Evolutionary conservation across 2,888 invertebrate genomes (phyloP), one percentile per base, ranked within the genome.

Genomic region (Poecilus cupreus): DNA sequence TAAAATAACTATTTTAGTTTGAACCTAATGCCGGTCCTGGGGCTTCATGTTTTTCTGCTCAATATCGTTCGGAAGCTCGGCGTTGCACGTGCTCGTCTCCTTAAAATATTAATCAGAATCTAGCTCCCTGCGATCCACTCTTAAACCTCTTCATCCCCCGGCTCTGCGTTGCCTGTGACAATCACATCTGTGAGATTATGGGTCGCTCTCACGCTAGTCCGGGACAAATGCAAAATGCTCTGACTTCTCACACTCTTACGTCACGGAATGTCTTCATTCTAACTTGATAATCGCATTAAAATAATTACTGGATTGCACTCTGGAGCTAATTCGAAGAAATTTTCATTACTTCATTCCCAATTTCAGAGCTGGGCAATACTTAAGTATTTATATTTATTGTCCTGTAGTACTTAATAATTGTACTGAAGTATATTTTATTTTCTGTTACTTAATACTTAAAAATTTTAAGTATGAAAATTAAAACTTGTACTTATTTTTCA

Each of bases 71-170:
- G 57, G 18, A 18, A 11, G 8, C 16, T 32, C 26, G 13, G 5
- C n/a, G 51, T 46, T 26, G 64, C 74, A 74, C 76, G 57, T 76
- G 51, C 75, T 32, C 24, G 16, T 43, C 16, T 51, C 32, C 51
- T 76, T 76, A 76, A 76, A 76, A 76, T 76, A 76, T 76, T 76
- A 54, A 76, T 76, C 76, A 76, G 76, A 57, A 57, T 18, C 57
- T 54, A 54, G 51, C 51, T 24, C 32, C 13, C 13, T 75, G 13
- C 5, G 20, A 39, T 37, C 68, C 68, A 18, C 22, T 39, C 39
- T 68, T 20, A 2, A 16, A 18, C 68, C 13, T 60, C 60, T 22
- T 51, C 51, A 18, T 51, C 18, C 51, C 13, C 2, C 51, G 16
- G 16, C 51, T 51, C 51, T 18, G 51, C 10, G 13, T 16, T 24